Percentiles rank a stretch among this genome's conserved stretches.
Conservation (phyloP, 2,888 invertebrate species). For the Mylabris sibirica region DNA sequence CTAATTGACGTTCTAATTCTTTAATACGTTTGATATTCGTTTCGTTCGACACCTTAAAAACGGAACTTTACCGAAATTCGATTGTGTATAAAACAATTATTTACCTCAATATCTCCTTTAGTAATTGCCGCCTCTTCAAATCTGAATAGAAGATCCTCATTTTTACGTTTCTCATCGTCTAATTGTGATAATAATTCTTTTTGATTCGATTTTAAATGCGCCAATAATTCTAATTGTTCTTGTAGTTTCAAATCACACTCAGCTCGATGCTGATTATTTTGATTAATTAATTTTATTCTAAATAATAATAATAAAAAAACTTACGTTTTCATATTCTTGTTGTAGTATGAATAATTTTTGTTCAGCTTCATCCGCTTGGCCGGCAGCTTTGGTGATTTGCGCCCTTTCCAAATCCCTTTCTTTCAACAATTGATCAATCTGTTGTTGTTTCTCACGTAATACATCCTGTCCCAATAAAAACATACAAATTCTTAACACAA, state of each 20-base stretch:
- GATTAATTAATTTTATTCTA: constrained; percentile 27
- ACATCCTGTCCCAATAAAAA: constrained; percentile 71
- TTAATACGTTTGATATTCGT: constrained; percentile 61
- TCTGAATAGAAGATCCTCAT: constrained; percentile 89
- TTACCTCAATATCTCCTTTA: constrained; percentile 88
- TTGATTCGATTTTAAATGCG: constrained; percentile 66
- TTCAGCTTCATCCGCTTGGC: constrained; percentile 82
- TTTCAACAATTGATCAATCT: constrained; percentile 89
- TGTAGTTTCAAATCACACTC: constrained; percentile 66
- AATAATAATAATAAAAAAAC: constrained; percentile 2
- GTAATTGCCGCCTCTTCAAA: constrained; percentile 91
- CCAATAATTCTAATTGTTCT: constrained; percentile 65
- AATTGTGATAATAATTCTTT: constrained; percentile 69
- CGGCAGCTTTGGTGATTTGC: constrained; percentile 84
- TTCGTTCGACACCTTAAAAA: constrained; percentile 61
- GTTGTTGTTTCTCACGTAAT: constrained; percentile 91
- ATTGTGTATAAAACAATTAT: constrained; percentile 37
- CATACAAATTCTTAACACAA: constrained; percentile 40
- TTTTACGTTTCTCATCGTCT: constrained; percentile 81
- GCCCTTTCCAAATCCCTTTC: constrained; percentile 91
- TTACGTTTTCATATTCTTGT: constrained; percentile 73
- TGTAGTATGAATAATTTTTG: constrained; percentile 67
- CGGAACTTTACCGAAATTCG: constrained; percentile 13
- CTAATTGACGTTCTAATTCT: constrained; percentile 62
- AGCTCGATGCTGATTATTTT: constrained; percentile 63